Percentiles rank a stretch among this genome's conserved stretches.
Evolutionary conservation across 2,113 vertebrate genomes (phyloP).

Genomic region (Cyprinus carpio): DNA sequence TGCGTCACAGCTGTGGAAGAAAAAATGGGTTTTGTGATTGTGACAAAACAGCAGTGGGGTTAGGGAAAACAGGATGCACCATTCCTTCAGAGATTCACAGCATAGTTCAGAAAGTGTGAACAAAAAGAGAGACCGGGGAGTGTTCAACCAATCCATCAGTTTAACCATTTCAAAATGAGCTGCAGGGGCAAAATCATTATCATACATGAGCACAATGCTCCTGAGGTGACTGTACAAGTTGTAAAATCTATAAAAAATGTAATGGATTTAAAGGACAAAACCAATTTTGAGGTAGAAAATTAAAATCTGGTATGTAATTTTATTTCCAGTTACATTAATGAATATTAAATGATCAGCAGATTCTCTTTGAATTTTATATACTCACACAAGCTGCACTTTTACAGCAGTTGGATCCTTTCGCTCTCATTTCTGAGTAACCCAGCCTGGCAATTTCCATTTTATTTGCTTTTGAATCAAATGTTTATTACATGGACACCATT

Average conservation of each 20-base stretch:
- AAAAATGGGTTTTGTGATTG: background rate
- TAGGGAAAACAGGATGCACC: background rate
- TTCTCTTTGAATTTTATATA: background rate
- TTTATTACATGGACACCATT: background rate
- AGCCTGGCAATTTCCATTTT: background rate
- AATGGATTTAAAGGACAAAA: background rate
- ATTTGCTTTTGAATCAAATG: background rate
- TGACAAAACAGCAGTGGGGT: background rate
- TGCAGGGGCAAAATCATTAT: background rate
- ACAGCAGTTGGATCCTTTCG: background rate
- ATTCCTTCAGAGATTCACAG: background rate
- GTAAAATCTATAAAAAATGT: background rate
- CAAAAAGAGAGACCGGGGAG: background rate
- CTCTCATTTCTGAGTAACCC: background rate
- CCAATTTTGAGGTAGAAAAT: background rate
- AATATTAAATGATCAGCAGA: background rate
- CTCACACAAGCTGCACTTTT: background rate
- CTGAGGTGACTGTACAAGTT: background rate
- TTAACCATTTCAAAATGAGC: background rate
- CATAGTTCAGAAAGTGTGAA: background rate
- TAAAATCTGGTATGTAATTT: background rate
- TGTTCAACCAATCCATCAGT: background rate
- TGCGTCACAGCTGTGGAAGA: slow-evolving; percentile 5
- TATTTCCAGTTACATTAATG: background rate
- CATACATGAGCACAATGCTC: background rate